Percentiles rank a stretch among this genome's conserved stretches.
Conservation (phyloP, 2,888 invertebrate genomes). For the Melieria picta region DNA sequence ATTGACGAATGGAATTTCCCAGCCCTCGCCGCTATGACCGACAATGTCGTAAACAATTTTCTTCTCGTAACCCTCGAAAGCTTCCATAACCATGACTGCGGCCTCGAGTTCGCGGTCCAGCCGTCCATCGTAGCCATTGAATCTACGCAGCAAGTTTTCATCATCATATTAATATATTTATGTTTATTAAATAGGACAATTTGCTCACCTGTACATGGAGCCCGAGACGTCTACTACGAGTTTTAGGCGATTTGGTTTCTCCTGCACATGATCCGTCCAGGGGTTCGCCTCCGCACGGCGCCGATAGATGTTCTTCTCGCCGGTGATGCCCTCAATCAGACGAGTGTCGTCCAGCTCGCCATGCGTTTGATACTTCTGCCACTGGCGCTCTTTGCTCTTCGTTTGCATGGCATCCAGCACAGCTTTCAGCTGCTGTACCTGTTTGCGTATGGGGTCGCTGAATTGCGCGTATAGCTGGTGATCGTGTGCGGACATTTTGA, state of each 20-base stretch:
- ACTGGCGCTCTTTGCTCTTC: slow-evolving; percentile 92
- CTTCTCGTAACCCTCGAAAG: slow-evolving; percentile 87
- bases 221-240: slow-evolving; percentile 94
- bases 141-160: slow-evolving; percentile 67
- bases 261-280: slow-evolving; percentile 86
- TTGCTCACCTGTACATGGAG: slow-evolving; percentile 86
- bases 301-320: slow-evolving; percentile 91
- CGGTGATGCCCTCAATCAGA: slow-evolving; percentile 92
- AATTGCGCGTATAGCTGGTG: slow-evolving; percentile 87
- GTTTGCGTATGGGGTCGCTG: slow-evolving; percentile 79
- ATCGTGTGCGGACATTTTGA: slow-evolving; percentile 95
- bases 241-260: slow-evolving; percentile 87
- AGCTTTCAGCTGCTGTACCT: slow-evolving; percentile 80
- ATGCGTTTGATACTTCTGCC: slow-evolving; percentile 92
- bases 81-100: slow-evolving; percentile 89
- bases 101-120: slow-evolving; percentile 92
- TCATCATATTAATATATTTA: not conserved
- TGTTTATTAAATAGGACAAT: not conserved
- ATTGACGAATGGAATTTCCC: slow-evolving; percentile 76
- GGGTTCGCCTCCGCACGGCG: slow-evolving; percentile 86
- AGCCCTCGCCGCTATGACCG: slow-evolving; percentile 94
- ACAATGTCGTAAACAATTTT: slow-evolving; percentile 92
- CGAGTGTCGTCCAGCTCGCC: slow-evolving; percentile 96
- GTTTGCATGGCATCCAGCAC: slow-evolving; percentile 90
- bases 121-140: slow-evolving; percentile 94